phyloP scores from a whole-genome alignment of 2,797 vertebrate genomes.

The Enteromius thamalakanensis region DNA sequence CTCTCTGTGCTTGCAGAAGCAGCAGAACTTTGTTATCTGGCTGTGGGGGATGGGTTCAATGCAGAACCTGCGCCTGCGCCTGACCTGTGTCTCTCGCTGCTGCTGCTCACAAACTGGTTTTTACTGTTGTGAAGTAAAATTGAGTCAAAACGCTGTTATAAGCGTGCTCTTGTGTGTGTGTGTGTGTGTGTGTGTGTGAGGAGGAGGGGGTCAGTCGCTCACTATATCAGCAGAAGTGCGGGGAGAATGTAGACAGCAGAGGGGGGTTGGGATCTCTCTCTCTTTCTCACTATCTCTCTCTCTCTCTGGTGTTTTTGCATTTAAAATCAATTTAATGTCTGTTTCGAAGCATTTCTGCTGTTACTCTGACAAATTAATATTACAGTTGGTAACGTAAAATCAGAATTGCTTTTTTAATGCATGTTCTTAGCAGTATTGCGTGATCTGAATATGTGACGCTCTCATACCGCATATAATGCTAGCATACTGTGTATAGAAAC shows the following conservation, averaged over 20 bases:
- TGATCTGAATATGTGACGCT: background rate
- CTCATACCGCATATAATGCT: no score
- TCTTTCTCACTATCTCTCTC: slow-evolving; percentile 30
- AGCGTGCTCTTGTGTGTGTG: slow-evolving; percentile 32
- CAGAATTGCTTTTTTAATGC: background rate
- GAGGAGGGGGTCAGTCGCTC: slow-evolving; percentile 34
- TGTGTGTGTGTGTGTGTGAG: slow-evolving; percentile 36
- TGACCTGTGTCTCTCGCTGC: slow-evolving; percentile 67
- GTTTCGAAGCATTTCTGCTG: slow-evolving; percentile 2
- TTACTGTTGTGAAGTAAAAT: slow-evolving; percentile 59
- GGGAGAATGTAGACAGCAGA: slow-evolving; percentile 71
- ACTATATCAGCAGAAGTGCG: slow-evolving; percentile 51
- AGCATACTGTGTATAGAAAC: background rate
- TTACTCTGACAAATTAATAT: background rate
- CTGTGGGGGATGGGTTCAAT: slow-evolving; percentile 83
- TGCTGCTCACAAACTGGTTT: slow-evolving; percentile 64
- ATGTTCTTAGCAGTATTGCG: background rate
- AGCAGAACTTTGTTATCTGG: slow-evolving; percentile 84
- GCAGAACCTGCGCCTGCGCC: slow-evolving; percentile 70
- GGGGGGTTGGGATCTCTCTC: slow-evolving; percentile 68
- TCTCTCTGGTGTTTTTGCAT: slow-evolving; percentile 66
- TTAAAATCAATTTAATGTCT: slow-evolving; percentile 78
- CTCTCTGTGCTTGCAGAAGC: slow-evolving; percentile 80
- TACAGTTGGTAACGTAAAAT: background rate
- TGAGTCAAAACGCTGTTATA: slow-evolving; percentile 63